A percentile compares a stretch with the other conserved stretches of the same genome.
Evolutionary conservation across 2,888 invertebrate genomes (phyloP).

Genomic region (Diarsia rubi): DNA sequence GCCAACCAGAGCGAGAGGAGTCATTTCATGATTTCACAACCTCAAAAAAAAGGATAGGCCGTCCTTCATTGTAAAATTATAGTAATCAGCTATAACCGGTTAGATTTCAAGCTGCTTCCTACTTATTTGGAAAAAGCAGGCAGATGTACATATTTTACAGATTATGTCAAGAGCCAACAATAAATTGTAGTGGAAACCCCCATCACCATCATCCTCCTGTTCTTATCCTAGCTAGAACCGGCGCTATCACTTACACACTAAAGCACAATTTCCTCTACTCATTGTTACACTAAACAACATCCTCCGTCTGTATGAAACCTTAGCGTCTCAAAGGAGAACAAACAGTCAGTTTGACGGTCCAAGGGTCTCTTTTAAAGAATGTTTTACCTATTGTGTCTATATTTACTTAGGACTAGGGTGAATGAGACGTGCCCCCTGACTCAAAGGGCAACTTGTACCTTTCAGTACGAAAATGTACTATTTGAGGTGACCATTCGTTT

Average conservation of each 20-base stretch:
- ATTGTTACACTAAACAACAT: conserved; percentile 6
- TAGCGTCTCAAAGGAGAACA: conserved; percentile 12
- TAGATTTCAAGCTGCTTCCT: too few species aligned
- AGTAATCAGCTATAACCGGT: too few species aligned
- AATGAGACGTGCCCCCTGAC: conserved; percentile 49
- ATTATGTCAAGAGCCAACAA: background rate
- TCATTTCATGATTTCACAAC: too few species aligned
- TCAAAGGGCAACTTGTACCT: conserved; percentile 26
- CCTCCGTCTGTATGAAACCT: background rate
- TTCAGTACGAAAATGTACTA: conserved; percentile 7
- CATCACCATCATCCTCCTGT: background rate
- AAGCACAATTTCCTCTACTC: background rate
- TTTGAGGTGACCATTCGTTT: conserved; percentile 15
- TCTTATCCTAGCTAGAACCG: background rate
- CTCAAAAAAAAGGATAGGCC: too few species aligned
- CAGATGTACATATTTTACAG: too few species aligned
- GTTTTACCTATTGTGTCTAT: conserved; percentile 60
- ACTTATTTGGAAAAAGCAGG: too few species aligned
- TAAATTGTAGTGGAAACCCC: background rate
- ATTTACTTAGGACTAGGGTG: conserved; percentile 59
- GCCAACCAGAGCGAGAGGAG: too few species aligned
- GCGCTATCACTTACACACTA: background rate
- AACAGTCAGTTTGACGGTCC: conserved; percentile 22
- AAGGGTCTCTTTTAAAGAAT: conserved; percentile 51
- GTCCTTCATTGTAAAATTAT: background rate